Conservation (phyloP, 1,140 invertebrate genomes). For the Orussus abietinus region DNA sequence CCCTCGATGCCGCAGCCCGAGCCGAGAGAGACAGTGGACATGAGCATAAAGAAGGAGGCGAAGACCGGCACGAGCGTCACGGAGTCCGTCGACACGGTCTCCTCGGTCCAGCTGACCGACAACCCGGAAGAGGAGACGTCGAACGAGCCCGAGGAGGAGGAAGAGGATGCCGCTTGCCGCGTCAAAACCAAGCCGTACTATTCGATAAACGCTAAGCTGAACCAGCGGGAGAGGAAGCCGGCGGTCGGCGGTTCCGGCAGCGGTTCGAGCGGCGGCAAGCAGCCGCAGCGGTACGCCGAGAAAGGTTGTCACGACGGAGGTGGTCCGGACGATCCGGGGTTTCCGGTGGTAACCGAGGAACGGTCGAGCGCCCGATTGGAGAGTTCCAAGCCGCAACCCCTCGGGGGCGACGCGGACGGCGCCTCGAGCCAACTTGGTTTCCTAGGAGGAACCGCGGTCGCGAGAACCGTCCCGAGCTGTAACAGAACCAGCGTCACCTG, state of each 20-base stretch:
- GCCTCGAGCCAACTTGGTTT: slow-evolving; percentile 45
- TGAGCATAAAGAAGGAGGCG: slow-evolving; percentile 28
- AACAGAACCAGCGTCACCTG: slow-evolving; percentile 67
- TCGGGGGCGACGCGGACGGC: slow-evolving; percentile 27
- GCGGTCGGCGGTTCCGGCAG: slow-evolving; percentile 13
- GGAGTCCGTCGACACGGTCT: slow-evolving; percentile 23
- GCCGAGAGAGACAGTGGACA: slow-evolving; percentile 16
- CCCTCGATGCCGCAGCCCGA: slow-evolving; percentile 16
- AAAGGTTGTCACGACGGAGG: slow-evolving; percentile 20
- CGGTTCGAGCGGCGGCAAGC: slow-evolving; percentile 17
- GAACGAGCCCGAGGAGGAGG: slow-evolving; percentile 24
- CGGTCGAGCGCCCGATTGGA: slow-evolving; percentile 35
- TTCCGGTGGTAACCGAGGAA: slow-evolving; percentile 14
- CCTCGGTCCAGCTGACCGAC: slow-evolving; percentile 14
- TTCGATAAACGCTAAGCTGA: slow-evolving; percentile 49
- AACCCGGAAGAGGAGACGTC: slow-evolving; percentile 31
- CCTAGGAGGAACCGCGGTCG: slow-evolving; percentile 23
- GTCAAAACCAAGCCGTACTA: slow-evolving; percentile 51
- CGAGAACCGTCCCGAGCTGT: too few species aligned
- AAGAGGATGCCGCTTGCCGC: slow-evolving; percentile 42
- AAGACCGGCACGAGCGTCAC: slow-evolving; percentile 18
- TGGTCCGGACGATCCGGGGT: slow-evolving; percentile 20
- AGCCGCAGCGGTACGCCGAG: slow-evolving; percentile 19
- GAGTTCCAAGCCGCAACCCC: slow-evolving; percentile 30
- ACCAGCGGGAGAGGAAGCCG: slow-evolving; percentile 41